Evolutionary conservation across 1,140 invertebrate species (phyloP), one percentile per base, ranked within the genome.

Genomic region (Zelostemma sp.): DNA sequence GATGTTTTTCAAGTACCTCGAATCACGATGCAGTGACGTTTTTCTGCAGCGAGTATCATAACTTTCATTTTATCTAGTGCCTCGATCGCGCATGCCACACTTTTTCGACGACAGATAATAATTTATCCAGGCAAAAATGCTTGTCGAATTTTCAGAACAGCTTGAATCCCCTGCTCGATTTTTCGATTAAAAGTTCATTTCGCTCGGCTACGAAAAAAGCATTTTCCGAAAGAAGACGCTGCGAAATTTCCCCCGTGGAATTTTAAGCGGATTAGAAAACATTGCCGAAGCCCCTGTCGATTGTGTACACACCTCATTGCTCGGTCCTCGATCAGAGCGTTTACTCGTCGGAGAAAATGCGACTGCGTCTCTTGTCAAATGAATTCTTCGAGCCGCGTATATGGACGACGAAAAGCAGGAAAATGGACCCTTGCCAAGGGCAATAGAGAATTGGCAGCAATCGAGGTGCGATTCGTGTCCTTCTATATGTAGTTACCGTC

Each of bases 381-480:
- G 63, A 75, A 68, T 58, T 60, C 61, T 46, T 43, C 14, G 17
- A 8, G 17, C 16, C 35, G 17, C 18, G 49, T 38, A 19, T 28
- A 35, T 15, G 45, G 25, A 6, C 12, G 16, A 11, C 25, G 28
- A 17, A 60, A 60, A 40, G 51, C 25, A 49, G 48, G 15, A 53
- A 59, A 67, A 72, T 78, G 76, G 76, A 74, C 56, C 46, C 40
- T 49, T 72, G 76, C 76, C 76, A 78, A 75, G 43, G 55, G 68
- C 64, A 73, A 75, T 71, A 71, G 69, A 72, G 56, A 77, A 77
- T 74, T 76, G 72, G 72, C 75, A 75, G 62, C 51, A 58, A 67
- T 74, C 50, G 61, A 68, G 68, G 71, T 66, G 73, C 59, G 73
- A 74, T 54, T 62, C n/a, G 47, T 63, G 60, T 69, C 55, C 47